These are phyloP conservation scores for Erpobdella octoculata DNA, from an alignment of 2,888 invertebrate genomes.

Conservation along the genomic window DNA sequence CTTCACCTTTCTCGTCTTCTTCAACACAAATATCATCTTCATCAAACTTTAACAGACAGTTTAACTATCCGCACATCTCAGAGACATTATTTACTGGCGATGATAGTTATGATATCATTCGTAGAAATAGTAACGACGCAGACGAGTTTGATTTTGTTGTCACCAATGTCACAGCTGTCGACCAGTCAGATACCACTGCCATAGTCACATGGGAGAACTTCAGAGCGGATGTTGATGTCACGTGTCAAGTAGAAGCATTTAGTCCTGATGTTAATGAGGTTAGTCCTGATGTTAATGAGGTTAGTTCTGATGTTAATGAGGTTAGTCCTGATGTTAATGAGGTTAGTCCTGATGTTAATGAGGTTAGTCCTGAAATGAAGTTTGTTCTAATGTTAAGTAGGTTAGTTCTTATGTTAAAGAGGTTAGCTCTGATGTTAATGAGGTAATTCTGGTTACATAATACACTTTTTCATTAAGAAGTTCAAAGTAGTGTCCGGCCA, in stretches of 20 bases:
- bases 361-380: no score
- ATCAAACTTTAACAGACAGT: not conserved
- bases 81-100: not conserved
- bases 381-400: no score
- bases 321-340: no score
- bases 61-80: not conserved
- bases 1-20: not conserved
- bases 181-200: not conserved
- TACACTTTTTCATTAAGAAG: no score
- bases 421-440: no score
- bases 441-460: no score
- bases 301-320: no score
- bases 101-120: not conserved
- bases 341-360: no score
- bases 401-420: no score
- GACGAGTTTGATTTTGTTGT: constrained; percentile 4
- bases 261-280: not conserved
- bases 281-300: not conserved
- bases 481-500: no score
- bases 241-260: not conserved
- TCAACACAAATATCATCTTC: not conserved
- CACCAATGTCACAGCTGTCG: not conserved
- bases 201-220: not conserved
- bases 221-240: not conserved
- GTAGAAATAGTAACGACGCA: not conserved